Evolutionary conservation across 2,888 invertebrate genomes (phyloP), one percentile per base, ranked within the genome.

Genomic region (Flexamia atlantica): DNA sequence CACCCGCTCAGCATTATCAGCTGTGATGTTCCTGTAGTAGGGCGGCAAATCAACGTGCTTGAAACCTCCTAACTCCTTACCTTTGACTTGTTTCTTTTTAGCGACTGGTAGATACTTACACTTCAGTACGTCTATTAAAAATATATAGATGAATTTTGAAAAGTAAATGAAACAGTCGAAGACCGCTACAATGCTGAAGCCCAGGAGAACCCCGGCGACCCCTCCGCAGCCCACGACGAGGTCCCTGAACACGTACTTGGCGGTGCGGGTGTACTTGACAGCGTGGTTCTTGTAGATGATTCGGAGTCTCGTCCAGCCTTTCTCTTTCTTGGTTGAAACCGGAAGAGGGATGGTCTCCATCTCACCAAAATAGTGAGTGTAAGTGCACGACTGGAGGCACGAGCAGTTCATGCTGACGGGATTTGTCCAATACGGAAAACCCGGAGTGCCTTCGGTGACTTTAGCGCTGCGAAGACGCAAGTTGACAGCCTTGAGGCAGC

Each of bases 321-420:
- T 20, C 9, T 57, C 57, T 2, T 23, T 7, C 57, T 57, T 57
- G 3, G 3, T 57, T 23, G 57, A 7, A 7, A 57, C 23, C 10
- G 3, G 23, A 7, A 57, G 23, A 57, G 57, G 57, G 23, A 57
- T 57, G 57, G 57, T 3, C 23, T 57, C 57, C 1, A 84, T 50
- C 23, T 86, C 86, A 0, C 85, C 84, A 0, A 81, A 81, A 40
- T 86, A 86, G 20, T 82, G 40, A 5, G 80, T 76, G 79, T 81
- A 86, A 7, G 85, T 82, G 84, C 86, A 86, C 30, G 86, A 85
- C 5, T 84, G 81, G 10, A 36, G 64, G n/a, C 86, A 86, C 46
- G 76, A 68, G 17, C 86, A 86, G 80, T 86, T 85, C 85, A 86
- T 86, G 5, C 74, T 81, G 7, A 81, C 79, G 4, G 86, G 86